Base-by-base conservation (phyloP, 2,113 vertebrate species). In the Otis tarda region DNA sequence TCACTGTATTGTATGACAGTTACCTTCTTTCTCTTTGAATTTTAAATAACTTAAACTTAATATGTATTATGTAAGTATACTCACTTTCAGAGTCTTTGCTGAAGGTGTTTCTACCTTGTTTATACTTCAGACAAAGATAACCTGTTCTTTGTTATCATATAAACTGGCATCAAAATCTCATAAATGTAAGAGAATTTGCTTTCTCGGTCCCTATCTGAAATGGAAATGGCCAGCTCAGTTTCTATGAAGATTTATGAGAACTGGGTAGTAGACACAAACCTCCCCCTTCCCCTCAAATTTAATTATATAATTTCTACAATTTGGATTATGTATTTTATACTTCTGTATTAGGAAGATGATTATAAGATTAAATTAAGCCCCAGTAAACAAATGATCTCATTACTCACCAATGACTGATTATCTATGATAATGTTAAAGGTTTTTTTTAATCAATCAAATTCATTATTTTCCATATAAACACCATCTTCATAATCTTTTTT, bases 151-250 rank as follows among this genome's bases (percentile, higher is more conserved):
- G 43, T 90, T 88, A 68, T 88, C 90, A 93, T 79, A 86, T 63
- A 69, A 81, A 92, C 89, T 60, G 68, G 83, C 59, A 81, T 94
- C 85, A 90, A 96, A 78, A 19, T 87, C 39, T 96, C 90, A 93
- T 64, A 77, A 88, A 89, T 83, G 90, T 49, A 87, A 90, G 79
- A 90, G 63, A 86, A 94, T 88, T 96, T 95, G 30, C 52, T 95
- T 93, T 94, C 82, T 91, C 76, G 67, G 88, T 95, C 68, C 93
- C 75, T 93, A 53, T 86, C 90, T 43, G 93, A 67, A 88, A 95
- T 90, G 90, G 76, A 95, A 92, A 95, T 93, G 90, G 94, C 95
- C 96, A 97, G 82, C 96, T 97, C 95, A 86, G 39, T 91, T 67
- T 74, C 67, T 80, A 19, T 92, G 93, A 95, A 90, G 68, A 67